Percentiles rank a stretch among this genome's conserved stretches.
Evolutionary conservation across 1,140 invertebrate genomes (phyloP).

Genomic region (Drosophila ficusphila): DNA sequence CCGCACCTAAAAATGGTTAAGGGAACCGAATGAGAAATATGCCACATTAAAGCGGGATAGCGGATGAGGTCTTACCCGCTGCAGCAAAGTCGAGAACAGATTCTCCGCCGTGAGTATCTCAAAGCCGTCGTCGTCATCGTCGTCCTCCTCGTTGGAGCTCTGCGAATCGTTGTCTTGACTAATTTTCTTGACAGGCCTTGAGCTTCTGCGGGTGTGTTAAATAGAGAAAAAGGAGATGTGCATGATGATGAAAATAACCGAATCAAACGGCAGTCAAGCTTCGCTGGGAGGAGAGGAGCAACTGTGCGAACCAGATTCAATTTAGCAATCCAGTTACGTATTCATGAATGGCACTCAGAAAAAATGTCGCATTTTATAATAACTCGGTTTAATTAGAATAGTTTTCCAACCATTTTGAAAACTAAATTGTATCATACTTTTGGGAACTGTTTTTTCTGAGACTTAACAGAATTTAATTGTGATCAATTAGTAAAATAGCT

Average conservation of each 20-base stretch:
- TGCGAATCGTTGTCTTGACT: constrained; percentile 91
- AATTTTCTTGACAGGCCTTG: constrained; percentile 88
- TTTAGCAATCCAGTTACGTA: constrained; percentile 27
- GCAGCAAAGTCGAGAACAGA: constrained; percentile 93
- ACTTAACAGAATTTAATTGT: no score
- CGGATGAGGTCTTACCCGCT: constrained; percentile 87
- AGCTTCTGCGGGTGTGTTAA: constrained; percentile 85
- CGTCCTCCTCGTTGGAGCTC: constrained; percentile 94
- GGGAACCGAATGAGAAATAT: constrained; percentile 1
- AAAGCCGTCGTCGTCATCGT: constrained; percentile 95
- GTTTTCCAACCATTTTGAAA: no score
- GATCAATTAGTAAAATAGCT: no score
- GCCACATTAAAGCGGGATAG: not conserved
- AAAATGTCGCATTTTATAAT: not conserved
- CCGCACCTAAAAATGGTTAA: constrained; percentile 86
- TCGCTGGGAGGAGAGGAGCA: not conserved
- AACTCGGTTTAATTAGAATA: no score
- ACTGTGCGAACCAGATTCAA: constrained; percentile 18
- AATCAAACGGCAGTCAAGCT: constrained; percentile 2
- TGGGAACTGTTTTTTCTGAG: no score
- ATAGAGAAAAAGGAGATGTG: not conserved
- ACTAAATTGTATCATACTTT: no score
- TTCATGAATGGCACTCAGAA: not conserved
- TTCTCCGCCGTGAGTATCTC: constrained; percentile 95
- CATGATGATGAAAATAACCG: constrained; percentile 20